These are phyloP conservation scores for Agapetus fuscipes DNA, from an alignment of 2,888 invertebrate genomes.

Conservation along the genomic window DNA sequence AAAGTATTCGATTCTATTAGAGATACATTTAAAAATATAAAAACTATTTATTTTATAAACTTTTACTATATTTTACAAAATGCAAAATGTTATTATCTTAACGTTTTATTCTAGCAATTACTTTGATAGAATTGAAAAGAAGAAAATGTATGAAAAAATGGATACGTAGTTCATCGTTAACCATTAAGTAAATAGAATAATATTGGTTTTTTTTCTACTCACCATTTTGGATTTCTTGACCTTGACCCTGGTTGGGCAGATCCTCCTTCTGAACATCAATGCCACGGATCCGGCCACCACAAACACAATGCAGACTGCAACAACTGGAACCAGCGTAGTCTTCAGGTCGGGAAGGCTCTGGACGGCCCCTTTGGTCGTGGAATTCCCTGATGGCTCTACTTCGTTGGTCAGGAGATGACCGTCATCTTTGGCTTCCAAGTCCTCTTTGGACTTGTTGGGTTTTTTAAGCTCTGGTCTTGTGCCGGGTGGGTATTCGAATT, in stretches of 20 bases:
- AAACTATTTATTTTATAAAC: too few species aligned
- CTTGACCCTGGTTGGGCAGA: slow-evolving; percentile 54
- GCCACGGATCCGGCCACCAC: slow-evolving; percentile 56
- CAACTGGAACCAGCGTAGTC: slow-evolving; percentile 59
- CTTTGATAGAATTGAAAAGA: too few species aligned
- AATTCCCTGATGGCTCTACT: slow-evolving; percentile 10
- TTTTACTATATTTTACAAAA: too few species aligned
- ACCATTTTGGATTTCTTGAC: slow-evolving; percentile 68
- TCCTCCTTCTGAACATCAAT: slow-evolving; percentile 61
- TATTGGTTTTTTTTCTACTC: too few species aligned
- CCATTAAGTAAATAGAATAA: too few species aligned
- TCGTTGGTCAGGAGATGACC: slow-evolving; percentile 15
- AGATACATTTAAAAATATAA: too few species aligned
- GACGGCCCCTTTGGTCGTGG: slow-evolving; percentile 29
- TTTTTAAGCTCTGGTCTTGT: slow-evolving; percentile 14
- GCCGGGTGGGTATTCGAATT: slow-evolving; percentile 15
- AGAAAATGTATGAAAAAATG: too few species aligned
- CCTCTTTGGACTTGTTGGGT: neutral
- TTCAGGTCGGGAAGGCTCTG: slow-evolving; percentile 45
- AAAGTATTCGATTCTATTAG: too few species aligned
- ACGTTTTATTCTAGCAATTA: too few species aligned
- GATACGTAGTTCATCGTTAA: too few species aligned
- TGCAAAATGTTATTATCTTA: too few species aligned
- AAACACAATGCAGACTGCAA: slow-evolving; percentile 60
- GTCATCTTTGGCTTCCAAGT: slow-evolving; percentile 6